phyloP scores from a whole-genome alignment of 2,113 vertebrate species.

The Hippolais icterina region DNA sequence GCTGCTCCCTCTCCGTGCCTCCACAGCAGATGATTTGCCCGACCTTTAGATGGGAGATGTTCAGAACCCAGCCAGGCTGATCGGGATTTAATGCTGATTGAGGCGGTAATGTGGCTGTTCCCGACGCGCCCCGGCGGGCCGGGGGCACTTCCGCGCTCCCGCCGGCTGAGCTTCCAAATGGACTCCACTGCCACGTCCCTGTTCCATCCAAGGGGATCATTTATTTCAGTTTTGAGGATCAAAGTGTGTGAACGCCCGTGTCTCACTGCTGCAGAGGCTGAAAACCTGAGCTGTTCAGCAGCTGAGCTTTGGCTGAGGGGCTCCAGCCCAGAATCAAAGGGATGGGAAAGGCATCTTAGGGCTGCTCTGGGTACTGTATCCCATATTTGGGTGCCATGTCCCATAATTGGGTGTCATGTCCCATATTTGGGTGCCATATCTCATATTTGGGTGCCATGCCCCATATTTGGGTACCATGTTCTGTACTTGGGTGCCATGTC shows the following conservation, averaged over 20 bases:
- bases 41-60: slow-evolving; percentile 22
- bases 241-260: fast-evolving
- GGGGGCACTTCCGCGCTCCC: not conserved
- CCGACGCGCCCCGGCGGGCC: not conserved
- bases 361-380: not conserved
- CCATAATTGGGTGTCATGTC: not conserved
- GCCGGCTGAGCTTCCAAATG: not conserved
- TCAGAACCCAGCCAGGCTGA: slow-evolving; percentile 15
- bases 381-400: fast-evolving
- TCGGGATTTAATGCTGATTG: slow-evolving; percentile 29
- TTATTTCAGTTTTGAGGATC: slow-evolving; percentile 4
- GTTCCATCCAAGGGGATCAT: not conserved
- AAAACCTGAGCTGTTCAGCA: not conserved
- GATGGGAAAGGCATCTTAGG: not conserved
- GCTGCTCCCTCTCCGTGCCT: not conserved
- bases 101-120: slow-evolving; percentile 11
- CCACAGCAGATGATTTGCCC: not conserved
- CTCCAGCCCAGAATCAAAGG: not conserved
- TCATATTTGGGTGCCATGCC: fast-evolving
- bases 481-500: not conserved
- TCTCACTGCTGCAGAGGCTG: not conserved
- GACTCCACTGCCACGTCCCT: not conserved
- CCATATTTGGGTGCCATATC: not conserved
- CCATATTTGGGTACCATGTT: not conserved
- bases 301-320: not conserved